Percentiles rank a stretch among this genome's conserved stretches.
These are phyloP conservation scores for Patella caerulea DNA, from an alignment of 2,888 invertebrate genomes.

Conservation along the genomic window DNA sequence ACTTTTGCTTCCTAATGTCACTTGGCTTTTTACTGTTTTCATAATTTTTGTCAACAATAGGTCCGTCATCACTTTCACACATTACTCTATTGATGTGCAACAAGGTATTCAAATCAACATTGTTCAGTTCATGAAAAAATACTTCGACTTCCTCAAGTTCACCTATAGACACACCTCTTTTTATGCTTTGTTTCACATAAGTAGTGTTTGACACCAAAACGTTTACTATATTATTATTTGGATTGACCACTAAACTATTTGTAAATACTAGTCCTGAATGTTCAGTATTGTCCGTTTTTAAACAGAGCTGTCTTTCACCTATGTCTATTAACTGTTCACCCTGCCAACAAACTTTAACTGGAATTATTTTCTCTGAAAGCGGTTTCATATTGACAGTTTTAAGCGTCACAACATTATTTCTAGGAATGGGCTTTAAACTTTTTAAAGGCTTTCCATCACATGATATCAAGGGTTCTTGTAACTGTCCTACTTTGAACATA, in stretches of 20 bases:
- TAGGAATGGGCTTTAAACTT: background rate
- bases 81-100: background rate
- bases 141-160: constrained; percentile 1
- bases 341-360: background rate
- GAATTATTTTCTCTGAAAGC: background rate
- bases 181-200: background rate
- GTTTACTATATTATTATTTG: background rate
- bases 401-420: background rate
- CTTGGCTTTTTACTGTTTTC: background rate
- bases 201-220: background rate
- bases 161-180: background rate
- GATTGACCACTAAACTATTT: background rate
- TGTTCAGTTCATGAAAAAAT: background rate
- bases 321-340: background rate
- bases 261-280: background rate
- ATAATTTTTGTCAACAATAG: background rate
- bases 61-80: background rate
- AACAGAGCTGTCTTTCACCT: background rate
- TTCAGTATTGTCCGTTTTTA: background rate
- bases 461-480: background rate
- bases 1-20: background rate
- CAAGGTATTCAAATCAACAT: background rate
- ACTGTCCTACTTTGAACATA: background rate
- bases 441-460: background rate
- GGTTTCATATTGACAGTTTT: constrained; percentile 1